Percentiles rank a stretch among this genome's conserved stretches.
Evolutionary conservation across 2,113 vertebrate genomes (phyloP).

Genomic region (Podocnemis expansa): DNA sequence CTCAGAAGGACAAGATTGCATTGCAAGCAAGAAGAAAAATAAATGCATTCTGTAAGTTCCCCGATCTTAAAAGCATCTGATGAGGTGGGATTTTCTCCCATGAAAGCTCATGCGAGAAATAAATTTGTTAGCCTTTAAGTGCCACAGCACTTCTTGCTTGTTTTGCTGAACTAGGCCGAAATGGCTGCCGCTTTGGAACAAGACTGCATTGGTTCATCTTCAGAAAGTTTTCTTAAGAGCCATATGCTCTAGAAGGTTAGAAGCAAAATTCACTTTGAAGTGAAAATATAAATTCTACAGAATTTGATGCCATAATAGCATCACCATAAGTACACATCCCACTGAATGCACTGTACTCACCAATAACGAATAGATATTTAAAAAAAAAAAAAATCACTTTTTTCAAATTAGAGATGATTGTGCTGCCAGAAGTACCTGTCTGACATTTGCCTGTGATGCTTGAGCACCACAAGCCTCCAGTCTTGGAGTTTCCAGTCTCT

Average conservation of each 20-base stretch:
- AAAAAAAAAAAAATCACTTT: no score
- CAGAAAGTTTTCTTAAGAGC: neutral
- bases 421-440: fast-evolving
- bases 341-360: neutral
- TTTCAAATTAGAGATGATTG: neutral
- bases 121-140: no score
- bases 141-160: no score
- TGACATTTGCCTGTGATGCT: neutral
- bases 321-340: neutral
- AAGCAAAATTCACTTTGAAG: neutral
- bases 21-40: no score
- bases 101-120: no score
- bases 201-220: no score
- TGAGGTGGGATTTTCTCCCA: no score
- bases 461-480: neutral
- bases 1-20: neutral
- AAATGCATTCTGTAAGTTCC: no score
- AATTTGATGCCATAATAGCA: neutral
- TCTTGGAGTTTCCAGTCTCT: neutral
- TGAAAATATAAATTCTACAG: neutral
- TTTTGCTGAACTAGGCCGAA: no score
- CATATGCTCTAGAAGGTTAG: neutral
- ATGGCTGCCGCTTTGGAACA: no score
- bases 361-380: neutral
- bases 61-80: no score